A percentile compares a stretch with the other conserved stretches of the same genome.
These are phyloP conservation scores for Nyleta sp. DNA, from an alignment of 2,888 invertebrate species.

Conservation along the genomic window DNA sequence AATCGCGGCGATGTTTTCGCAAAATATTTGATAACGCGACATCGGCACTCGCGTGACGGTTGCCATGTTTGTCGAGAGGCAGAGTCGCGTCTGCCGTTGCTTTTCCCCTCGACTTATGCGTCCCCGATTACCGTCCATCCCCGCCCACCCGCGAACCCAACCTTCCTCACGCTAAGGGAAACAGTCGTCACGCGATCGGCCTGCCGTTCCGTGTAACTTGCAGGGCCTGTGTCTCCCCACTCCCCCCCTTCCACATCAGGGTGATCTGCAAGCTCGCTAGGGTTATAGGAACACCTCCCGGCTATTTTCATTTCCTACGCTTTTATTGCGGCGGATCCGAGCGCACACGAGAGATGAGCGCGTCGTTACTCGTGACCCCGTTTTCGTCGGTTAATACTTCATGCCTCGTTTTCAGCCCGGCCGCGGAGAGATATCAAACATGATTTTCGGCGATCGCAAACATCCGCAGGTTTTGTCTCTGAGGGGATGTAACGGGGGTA, in stretches of 20 bases:
- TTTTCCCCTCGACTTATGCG: conserved; percentile 31
- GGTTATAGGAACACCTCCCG: conserved; percentile 23
- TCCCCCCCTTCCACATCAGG: conserved; percentile 7
- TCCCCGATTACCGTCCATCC: conserved; percentile 25
- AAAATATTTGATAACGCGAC: conserved; percentile 60
- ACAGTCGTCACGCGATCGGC: conserved; percentile 67
- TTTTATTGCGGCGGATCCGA: conserved; percentile 40
- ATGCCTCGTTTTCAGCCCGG: conserved; percentile 29
- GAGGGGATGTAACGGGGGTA: background rate
- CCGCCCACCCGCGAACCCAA: conserved; percentile 19
- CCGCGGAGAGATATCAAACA: conserved; percentile 34
- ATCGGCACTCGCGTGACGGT: conserved; percentile 78
- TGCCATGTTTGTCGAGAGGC: conserved; percentile 77
- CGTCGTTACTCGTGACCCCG: conserved; percentile 41
- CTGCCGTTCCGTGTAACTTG: conserved; percentile 45
- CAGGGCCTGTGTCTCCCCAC: background rate
- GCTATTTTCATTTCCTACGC: conserved; percentile 54
- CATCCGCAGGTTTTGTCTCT: background rate
- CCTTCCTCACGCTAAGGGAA: conserved; percentile 61
- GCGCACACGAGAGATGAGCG: conserved; percentile 29
- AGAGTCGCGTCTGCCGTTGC: conserved; percentile 25
- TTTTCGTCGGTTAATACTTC: conserved; percentile 44
- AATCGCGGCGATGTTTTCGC: conserved; percentile 50
- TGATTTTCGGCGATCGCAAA: conserved; percentile 35
- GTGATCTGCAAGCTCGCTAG: conserved; percentile 10